Conservation (phyloP, 2,888 invertebrate genomes). For the Labia minor region DNA sequence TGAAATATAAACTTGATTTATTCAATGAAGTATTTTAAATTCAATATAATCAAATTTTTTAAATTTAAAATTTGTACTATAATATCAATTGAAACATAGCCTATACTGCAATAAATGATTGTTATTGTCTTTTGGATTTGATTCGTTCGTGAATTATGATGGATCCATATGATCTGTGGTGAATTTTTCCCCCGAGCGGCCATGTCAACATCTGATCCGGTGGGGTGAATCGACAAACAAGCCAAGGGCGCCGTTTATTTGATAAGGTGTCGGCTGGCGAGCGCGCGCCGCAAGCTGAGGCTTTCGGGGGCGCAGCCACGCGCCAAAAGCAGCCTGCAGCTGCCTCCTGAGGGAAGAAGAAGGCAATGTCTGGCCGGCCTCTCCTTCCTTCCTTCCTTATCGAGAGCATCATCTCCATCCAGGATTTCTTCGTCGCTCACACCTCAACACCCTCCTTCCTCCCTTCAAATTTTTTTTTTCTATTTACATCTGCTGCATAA, state of each 20-base stretch:
- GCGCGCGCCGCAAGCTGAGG: slow-evolving; percentile 7
- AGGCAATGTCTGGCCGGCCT: slow-evolving; percentile 7
- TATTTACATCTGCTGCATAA: slow-evolving; percentile 7
- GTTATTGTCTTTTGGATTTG: too few relatives aligned
- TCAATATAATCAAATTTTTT: too few relatives aligned
- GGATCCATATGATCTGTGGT: not conserved
- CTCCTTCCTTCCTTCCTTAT: slow-evolving; percentile 13
- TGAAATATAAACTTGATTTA: too few relatives aligned
- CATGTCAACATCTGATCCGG: not conserved
- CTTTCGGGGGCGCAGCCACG: slow-evolving; percentile 7
- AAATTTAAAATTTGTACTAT: too few relatives aligned
- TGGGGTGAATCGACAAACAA: slow-evolving; percentile 7
- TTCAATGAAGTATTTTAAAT: too few relatives aligned
- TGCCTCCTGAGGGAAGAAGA: not conserved
- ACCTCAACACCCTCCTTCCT: not conserved
- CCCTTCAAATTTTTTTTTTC: not conserved
- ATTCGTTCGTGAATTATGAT: too few relatives aligned
- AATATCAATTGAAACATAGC: too few relatives aligned
- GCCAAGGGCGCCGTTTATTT: not conserved
- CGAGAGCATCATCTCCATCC: slow-evolving; percentile 8
- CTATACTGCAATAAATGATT: too few relatives aligned
- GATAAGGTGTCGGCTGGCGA: slow-evolving; percentile 4
- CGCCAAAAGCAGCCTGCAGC: slow-evolving; percentile 1
- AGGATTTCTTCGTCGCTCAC: not conserved
- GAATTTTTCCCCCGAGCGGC: not conserved